Base-by-base conservation (phyloP, 2,888 invertebrate species). In the Ectemnius continuus region DNA sequence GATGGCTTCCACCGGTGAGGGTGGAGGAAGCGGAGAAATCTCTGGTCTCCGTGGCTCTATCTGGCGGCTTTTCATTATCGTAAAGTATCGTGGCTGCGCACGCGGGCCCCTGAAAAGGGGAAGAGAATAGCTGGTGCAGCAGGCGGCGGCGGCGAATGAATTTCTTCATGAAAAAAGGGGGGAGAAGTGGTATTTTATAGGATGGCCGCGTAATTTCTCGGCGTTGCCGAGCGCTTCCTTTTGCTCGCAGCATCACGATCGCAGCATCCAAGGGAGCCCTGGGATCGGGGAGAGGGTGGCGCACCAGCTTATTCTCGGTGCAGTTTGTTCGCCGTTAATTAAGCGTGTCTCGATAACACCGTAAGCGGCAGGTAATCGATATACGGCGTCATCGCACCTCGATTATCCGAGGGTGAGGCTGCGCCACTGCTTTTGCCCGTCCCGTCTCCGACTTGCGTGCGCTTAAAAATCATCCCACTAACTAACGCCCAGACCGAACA, bases 251-350 rank as follows among this genome's bases (percentile, higher is more conserved):
- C 70, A 70, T 68, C 75, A 73, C 78, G 73, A 74, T 81, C 76
- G 76, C 74, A 67, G 70, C 63, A 36, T 36, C 36, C 36, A 36
- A 36, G 36, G 36, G 36, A 36, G 36, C 36, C 36, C 36, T 36
- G 36, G 8, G 36, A 36, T 8, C 36, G 11, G 36, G 36, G 8
- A 36, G 36, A 36, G 36, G 36, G 36, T 36, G 36, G 36, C 36
- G 36, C 45, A 45, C 61, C 65, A 73, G 74, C 36, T 78, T 76
- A 73, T 74, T 69, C 75, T 67, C 68, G 67, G 61, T 65, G 73
- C 73, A 73, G 83, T 78, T 82, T 80, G 80, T 73, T 73, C 75
- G 70, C 62, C 75, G 80, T 83, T 82, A 82, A 82, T 82, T 83
- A 83, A 82, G 60, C 80, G 78, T 78, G 80, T 73, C 73, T 72